Base-by-base conservation (phyloP, 2,797 vertebrate species). In the Enteromius trimaculatus region DNA sequence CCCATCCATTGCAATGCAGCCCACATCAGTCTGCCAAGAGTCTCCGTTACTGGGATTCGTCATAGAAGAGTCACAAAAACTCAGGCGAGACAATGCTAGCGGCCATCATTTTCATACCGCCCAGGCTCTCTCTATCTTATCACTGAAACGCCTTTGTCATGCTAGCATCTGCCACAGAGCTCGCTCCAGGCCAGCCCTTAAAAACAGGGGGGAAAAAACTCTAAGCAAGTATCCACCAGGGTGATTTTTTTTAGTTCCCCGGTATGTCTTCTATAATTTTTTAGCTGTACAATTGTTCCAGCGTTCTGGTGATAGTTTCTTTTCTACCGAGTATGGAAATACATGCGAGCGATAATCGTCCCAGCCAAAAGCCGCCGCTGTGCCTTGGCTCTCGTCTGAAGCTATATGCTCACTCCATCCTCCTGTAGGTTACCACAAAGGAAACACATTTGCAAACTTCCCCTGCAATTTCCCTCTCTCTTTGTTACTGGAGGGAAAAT, bases 61-160 rank as follows among this genome's bases (percentile, higher is more conserved):
- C 91, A 94, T 93, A 93, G 92, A 85, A 87, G 91, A 93, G 91
- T 94, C 89, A 90, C 90, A 90, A 92, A 93, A 93, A 92, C 80
- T 87, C 90, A 84, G 70, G 21, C 77, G 86, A 91, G 89, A 94
- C 92, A 94, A 93, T 91, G 89, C 92, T 87, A 91, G 89, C 74
- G 83, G 91, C 88, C 85, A 89, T 88, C 88, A 83, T 92, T 92
- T 92, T 87, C 62, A 64, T 66, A 83, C 80, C 70, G 88, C 85
- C 89, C 76, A 74, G 88, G 89, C 89, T 88, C 84, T 71, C 51
- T 94, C 88, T 85, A 89, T 92, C 91, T 94, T 91, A 93, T 91
- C 93, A 86, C 86, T 86, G 90, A 90, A 90, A 90, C 6, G 44
- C 86, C 87, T 91, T 90, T 90, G 92, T 93, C 91, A 91, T 91